Evolutionary conservation across 2,888 invertebrate species (phyloP), one percentile per base, ranked within the genome.

Genomic region (Dasypolia templi): DNA sequence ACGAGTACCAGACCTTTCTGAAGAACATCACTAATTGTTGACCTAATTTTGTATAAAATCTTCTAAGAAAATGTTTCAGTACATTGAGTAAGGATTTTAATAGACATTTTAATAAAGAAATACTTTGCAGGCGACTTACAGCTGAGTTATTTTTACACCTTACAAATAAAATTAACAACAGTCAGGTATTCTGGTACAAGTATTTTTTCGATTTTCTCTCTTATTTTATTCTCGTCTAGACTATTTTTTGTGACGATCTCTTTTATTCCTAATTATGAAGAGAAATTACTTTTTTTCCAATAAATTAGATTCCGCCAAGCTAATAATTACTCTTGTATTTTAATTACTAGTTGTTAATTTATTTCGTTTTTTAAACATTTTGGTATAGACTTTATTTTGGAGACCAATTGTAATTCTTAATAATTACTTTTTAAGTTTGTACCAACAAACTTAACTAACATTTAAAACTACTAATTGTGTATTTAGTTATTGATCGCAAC

Each of bases 341-440:
- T 46, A 81, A 56, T 51, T 80, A 55, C 55, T 29, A 75, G 44
- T 44, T 49, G 22, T 53, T 53, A 39, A 59, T 65, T 62, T 35
- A 74, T 51, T 74, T 66, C 29, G 26, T 14, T 29, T 65, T 46
- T 26, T 11, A 62, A 77, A 35, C 7, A n/a, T 51, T 80, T 80
- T 14, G 29, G 64, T 42, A 39, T 44, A 56, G 66, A 66, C 61
- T 66, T 56, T 61, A 49, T n/a, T 67, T 66, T 26, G 17, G 9
- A 64, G 17, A 55, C 42, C 2, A 35, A 46, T 65, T 26, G 4
- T 58, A 29, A 75, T 53, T 81, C 46, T 58, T 39, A 26, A n/a
- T 29, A 29, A 79, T 79, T 63, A 73, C 29, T 55, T 82, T 78
- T 65, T 32, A 32, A 78, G 59, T 1, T 68, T 55, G 19, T 4